These are phyloP conservation scores for Carcinoscorpius rotundicauda DNA, from an alignment of 1,140 invertebrate species.

Conservation along the genomic window DNA sequence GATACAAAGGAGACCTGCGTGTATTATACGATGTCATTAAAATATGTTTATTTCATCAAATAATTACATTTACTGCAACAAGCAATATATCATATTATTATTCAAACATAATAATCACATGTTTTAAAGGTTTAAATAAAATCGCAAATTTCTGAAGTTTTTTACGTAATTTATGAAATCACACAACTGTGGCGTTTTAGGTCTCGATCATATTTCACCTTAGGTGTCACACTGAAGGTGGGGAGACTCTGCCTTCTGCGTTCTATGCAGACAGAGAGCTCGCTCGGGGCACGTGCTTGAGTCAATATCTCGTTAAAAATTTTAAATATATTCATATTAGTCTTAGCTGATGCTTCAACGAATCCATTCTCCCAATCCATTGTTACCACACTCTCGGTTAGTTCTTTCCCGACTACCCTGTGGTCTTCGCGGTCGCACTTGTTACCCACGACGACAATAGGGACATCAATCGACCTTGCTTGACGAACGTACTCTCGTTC, in stretches of 20 bases:
- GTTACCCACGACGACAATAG: constrained; percentile 80
- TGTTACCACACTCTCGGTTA: constrained; percentile 65
- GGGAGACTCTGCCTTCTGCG: constrained; percentile 16
- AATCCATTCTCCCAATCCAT: constrained; percentile 84
- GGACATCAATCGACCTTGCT: constrained; percentile 53
- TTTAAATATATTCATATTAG: constrained; percentile 52
- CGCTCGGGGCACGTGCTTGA: constrained; percentile 79
- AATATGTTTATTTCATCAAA: no score
- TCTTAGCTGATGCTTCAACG: constrained; percentile 75
- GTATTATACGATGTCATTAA: no score
- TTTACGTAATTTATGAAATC: constrained; percentile 17
- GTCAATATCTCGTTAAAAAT: constrained; percentile 62
- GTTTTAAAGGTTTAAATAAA: no score
- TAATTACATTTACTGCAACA: no score
- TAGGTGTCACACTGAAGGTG: constrained; percentile 10
- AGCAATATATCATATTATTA: no score
- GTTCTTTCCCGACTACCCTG: constrained; percentile 36
- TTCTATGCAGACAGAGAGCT: constrained; percentile 41
- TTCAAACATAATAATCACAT: no score
- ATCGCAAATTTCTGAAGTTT: no score
- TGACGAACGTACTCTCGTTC: constrained; percentile 67
- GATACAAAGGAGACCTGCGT: no score
- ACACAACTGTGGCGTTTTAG: constrained; percentile 23
- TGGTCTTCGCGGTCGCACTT: constrained; percentile 61
- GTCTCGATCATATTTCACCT: constrained; percentile 1